Evolutionary conservation across 2,888 invertebrate species (phyloP), one percentile per base, ranked within the genome.

Genomic region (Deroplatys truncata): DNA sequence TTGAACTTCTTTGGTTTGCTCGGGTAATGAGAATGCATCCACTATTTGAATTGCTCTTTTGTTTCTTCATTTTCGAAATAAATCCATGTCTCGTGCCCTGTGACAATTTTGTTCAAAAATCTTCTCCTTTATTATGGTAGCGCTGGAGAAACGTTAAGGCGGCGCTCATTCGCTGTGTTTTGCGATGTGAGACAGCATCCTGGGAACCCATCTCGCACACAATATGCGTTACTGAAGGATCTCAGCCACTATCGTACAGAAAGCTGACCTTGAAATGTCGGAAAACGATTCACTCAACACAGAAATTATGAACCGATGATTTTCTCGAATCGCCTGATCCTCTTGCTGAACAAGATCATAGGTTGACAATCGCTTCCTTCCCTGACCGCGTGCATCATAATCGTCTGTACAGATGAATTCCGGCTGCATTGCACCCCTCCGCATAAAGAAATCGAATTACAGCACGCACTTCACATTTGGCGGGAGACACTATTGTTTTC

Each of bases 21-120:
- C 31, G 31, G 31, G 31, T 2, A 31, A 31, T 31, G 31, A 31
- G 31, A 31, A 31, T 5, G 43, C 43, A 83, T 88, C 87, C 87
- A 82, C 1, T 85, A 25, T 31, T 85, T 20, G 82, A 2, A 82
- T 31, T 31, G 31, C 31, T 31, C 31, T 82, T 88, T 83, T 88
- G 88, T 88, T 82, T 88, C 84, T 88, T 72, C 84, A 88, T 84
- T 84, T 88, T 88, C 88, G 10, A 56, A 84, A 88, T 84, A 56
- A 25, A 88, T 31, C 28, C 84, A 88, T 83, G 88, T 88, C 88
- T 88, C 35, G 88, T 88, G 43, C 43, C 49, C 84, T 88, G 88
- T 88, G 84, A 84, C 88, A 88, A 84, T 88, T 88, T 84, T 88
- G 84, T 88, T 88, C 35, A 49, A 88, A 56, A 88, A 88, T n/a